Evolutionary conservation across 1,140 invertebrate species (phyloP).

Genomic region (Bombus ignitus): DNA sequence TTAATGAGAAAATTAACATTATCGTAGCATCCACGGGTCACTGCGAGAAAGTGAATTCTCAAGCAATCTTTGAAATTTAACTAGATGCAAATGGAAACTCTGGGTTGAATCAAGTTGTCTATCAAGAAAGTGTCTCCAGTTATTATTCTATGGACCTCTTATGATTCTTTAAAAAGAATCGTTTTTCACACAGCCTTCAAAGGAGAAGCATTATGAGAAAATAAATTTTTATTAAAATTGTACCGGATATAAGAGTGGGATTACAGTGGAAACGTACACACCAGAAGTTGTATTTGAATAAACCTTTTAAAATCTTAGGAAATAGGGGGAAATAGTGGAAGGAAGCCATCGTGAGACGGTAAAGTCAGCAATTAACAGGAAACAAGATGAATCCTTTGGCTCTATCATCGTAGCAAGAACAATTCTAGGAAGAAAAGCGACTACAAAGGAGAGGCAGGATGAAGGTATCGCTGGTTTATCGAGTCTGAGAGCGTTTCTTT

Average conservation of each 20-base stretch:
- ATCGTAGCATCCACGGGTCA: too few species aligned
- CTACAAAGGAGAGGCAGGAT: not conserved
- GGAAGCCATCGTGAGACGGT: not conserved
- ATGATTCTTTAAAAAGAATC: too few species aligned
- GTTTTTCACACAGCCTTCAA: too few species aligned
- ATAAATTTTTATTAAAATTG: not conserved
- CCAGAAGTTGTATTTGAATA: not conserved
- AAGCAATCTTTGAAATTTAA: too few species aligned
- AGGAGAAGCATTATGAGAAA: too few species aligned
- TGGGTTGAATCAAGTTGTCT: too few species aligned
- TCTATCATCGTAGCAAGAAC: not conserved
- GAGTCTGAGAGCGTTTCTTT: not conserved
- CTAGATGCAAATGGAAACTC: too few species aligned
- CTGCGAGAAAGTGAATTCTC: too few species aligned
- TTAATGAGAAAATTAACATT: not conserved
- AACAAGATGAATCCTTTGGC: not conserved
- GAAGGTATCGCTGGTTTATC: not conserved
- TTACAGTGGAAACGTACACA: not conserved
- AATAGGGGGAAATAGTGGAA: not conserved
- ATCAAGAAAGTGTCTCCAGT: too few species aligned
- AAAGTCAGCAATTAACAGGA: conserved; percentile 15
- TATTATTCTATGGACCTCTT: too few species aligned
- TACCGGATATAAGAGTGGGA: not conserved
- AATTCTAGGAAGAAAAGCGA: not conserved
- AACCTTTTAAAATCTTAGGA: not conserved